These are phyloP conservation scores for Paratrypauchen microcephalus DNA, from an alignment of 2,797 vertebrate genomes.

Conservation along the genomic window DNA sequence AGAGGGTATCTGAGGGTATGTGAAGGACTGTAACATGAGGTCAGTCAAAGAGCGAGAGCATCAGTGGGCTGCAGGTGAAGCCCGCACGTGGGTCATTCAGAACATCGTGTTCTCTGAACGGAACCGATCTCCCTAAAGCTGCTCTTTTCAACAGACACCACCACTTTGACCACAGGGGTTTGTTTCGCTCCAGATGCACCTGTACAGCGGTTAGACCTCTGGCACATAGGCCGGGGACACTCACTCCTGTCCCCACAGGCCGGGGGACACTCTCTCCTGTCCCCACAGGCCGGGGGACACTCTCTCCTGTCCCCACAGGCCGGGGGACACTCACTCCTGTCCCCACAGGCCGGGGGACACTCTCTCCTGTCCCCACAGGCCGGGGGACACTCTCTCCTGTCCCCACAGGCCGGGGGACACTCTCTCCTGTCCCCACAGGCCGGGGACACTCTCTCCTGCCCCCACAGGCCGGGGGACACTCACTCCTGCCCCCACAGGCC, in stretches of 20 bases:
- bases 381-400: neutral
- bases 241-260: neutral
- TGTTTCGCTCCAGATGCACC: neutral
- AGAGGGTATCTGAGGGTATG: neutral
- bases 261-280: no score
- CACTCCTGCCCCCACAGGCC: neutral
- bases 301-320: neutral
- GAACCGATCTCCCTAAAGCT: neutral
- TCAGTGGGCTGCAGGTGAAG: neutral
- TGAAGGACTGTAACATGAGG: neutral
- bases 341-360: no score
- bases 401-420: neutral
- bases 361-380: neutral
- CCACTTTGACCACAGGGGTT: neutral
- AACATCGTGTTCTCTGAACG: neutral
- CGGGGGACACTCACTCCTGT: no score
- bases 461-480: neutral
- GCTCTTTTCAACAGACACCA: neutral
- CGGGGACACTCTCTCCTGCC: neutral
- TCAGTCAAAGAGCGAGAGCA: neutral
- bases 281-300: no score
- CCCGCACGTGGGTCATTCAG: neutral
- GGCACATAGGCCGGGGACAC: neutral
- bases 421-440: neutral
- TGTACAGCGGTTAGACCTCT: neutral